These are phyloP conservation scores for Centropus unirufus DNA, from an alignment of 2,113 vertebrate genomes.

Conservation along the genomic window DNA sequence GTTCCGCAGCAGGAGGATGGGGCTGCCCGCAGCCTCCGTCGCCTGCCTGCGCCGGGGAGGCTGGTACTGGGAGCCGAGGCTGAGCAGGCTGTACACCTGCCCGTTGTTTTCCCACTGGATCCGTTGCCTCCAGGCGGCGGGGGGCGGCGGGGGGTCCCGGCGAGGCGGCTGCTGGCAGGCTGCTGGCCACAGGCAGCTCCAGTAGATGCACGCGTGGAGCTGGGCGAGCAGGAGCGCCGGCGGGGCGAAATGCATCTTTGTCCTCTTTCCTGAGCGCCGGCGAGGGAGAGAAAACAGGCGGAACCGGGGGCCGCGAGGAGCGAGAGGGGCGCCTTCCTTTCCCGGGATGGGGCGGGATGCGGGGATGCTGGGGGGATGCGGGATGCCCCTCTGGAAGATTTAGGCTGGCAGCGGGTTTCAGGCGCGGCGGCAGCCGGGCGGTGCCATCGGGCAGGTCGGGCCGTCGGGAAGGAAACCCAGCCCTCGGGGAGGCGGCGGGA, in stretches of 20 bases:
- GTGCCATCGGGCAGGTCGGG: neutral
- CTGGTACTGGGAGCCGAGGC: constrained; percentile 85
- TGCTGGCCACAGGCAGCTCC: constrained; percentile 69
- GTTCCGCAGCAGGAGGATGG: constrained; percentile 66
- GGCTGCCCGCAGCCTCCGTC: constrained; percentile 13
- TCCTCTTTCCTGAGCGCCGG: neutral
- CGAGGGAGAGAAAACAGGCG: neutral
- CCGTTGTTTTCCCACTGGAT: constrained; percentile 92
- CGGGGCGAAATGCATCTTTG: constrained; percentile 58
- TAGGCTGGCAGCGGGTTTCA: neutral
- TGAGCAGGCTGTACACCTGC: constrained; percentile 87
- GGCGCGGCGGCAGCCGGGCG: neutral
- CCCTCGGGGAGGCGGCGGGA: neutral
- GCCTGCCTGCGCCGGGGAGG: constrained; percentile 75
- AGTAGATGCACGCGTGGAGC: constrained; percentile 69
- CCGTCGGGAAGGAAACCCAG: neutral
- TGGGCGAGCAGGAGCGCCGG: constrained; percentile 60
- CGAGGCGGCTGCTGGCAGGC: constrained; percentile 70
- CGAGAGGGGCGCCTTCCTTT: neutral
- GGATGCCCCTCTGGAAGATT: no score
- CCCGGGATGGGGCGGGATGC: neutral
- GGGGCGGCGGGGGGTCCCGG: constrained; percentile 57
- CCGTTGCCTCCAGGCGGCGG: constrained; percentile 75
- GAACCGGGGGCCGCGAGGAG: neutral
- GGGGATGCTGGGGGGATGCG: no score